Evolutionary conservation across 2,113 vertebrate genomes (phyloP).

Genomic region (Ramphastos sulfuratus): DNA sequence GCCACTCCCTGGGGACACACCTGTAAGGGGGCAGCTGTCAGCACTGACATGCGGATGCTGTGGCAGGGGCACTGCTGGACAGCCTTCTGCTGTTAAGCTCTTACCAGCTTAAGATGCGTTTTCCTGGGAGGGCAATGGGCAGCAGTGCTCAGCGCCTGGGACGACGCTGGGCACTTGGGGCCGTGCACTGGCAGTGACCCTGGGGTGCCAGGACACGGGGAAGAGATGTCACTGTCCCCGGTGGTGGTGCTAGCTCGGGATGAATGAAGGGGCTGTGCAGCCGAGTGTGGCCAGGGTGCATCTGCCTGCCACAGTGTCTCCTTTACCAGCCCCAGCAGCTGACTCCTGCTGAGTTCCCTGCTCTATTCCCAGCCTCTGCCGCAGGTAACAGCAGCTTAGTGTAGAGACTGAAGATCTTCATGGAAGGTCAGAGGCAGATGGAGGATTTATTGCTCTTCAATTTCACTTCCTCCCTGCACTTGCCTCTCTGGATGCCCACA

Average conservation of each 20-base stretch:
- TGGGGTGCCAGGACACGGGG: not conserved
- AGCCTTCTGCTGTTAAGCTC: not conserved
- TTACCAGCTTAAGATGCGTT: not conserved
- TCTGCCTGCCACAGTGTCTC: constrained; percentile 13
- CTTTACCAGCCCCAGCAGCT: not conserved
- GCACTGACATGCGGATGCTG: not conserved
- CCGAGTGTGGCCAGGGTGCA: not conserved
- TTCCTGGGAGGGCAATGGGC: not conserved
- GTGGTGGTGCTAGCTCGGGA: accelerated
- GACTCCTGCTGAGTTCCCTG: not conserved
- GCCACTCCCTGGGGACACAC: accelerated
- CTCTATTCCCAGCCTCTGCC: not conserved
- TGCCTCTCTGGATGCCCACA: not conserved
- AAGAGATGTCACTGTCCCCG: not conserved
- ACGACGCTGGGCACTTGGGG: accelerated
- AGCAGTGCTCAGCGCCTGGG: not conserved
- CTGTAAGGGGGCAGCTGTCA: not conserved
- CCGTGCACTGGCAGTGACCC: not conserved
- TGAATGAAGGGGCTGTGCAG: constrained; percentile 9
- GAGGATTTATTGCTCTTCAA: not conserved
- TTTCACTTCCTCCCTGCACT: not conserved
- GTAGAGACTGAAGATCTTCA: not conserved
- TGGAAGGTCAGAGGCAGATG: not conserved
- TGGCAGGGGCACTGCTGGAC: not conserved
- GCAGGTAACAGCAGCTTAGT: not conserved